Evolutionary conservation across 2,113 vertebrate species (phyloP), one percentile per base, ranked within the genome.

Genomic region (Muscicapa adusta): DNA sequence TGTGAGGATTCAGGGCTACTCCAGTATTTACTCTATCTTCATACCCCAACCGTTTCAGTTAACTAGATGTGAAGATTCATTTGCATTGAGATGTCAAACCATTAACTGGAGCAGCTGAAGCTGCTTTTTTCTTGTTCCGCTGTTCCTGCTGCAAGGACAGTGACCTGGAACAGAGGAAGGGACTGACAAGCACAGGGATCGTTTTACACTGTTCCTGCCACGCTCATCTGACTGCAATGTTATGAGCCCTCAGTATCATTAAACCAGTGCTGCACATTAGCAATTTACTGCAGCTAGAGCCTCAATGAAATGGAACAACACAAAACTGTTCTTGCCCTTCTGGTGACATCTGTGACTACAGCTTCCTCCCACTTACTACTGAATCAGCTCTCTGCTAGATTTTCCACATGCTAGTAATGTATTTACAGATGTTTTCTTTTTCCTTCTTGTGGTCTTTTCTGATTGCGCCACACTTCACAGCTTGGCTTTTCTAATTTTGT

Each of bases 371-470:
- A 66, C 23, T 79, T 74, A 58, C 34, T 34, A 51, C 48, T 79
- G 85, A 85, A 71, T 94, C 84, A 85, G 58, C 9, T 57, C 42
- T 84, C 19, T 42, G 29, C 28, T 51, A 53, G 53, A 80, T 90
- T 90, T 96, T 90, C 88, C 58, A 73, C 47, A 54, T 2, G 2
- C 8, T 90, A 90, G 22, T 45, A 79, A 47, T 50, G 11, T 47
- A 57, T 83, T 90, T 85, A 77, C 88, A 93, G 71, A 90, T 63
- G n/a, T 91, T 90, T 96, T 79, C 17, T 60, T 78, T 93, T 89
- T 76, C 54, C 23, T 83, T 24, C 38, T 90, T 73, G 75, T 83
- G 78, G 67, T 88, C 34, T 83, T 70, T 83, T 54, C 42, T 70
- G 33, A 43, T 70, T 80, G 33, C 36, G 42, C 45, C 14, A 18